A percentile compares a stretch with the other conserved stretches of the same genome.
Evolutionary conservation across 2,797 vertebrate genomes (phyloP).

Genomic region (Hozukius guyotensis): DNA sequence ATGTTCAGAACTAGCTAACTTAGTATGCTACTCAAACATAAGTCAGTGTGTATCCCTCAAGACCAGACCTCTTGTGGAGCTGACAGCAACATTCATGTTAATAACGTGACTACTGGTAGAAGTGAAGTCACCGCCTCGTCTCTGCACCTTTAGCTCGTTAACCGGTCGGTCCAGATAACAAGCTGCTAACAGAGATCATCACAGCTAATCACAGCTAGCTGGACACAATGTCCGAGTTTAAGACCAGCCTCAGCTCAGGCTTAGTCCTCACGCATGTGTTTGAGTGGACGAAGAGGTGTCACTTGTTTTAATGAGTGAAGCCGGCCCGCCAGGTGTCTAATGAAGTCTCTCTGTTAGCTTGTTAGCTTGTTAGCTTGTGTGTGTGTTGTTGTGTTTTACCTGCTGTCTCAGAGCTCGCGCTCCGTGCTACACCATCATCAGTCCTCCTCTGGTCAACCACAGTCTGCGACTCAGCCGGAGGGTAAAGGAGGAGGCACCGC

Average conservation of each 20-base stretch:
- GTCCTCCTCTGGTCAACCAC: slow-evolving; percentile 34
- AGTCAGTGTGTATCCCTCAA: background rate
- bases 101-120: background rate
- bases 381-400: slow-evolving; percentile 55
- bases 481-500: no score
- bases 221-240: background rate
- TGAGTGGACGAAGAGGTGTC: background rate
- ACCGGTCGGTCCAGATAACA: background rate
- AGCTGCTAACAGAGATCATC: background rate
- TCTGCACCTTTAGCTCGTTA: background rate
- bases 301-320: background rate
- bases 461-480: slow-evolving; percentile 13
- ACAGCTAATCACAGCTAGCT: slow-evolving; percentile 33
- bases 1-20: background rate
- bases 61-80: accelerated
- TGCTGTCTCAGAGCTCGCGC: slow-evolving; percentile 72
- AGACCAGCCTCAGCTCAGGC: background rate
- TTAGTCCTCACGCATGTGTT: no score
- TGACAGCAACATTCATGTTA: background rate
- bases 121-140: background rate
- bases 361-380: background rate
- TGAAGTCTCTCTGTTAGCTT: slow-evolving; percentile 8
- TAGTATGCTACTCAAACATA: background rate
- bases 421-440: slow-evolving; percentile 76
- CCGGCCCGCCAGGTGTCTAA: background rate